Conservation (phyloP, 1,140 invertebrate genomes). For the Bombus superbus region DNA sequence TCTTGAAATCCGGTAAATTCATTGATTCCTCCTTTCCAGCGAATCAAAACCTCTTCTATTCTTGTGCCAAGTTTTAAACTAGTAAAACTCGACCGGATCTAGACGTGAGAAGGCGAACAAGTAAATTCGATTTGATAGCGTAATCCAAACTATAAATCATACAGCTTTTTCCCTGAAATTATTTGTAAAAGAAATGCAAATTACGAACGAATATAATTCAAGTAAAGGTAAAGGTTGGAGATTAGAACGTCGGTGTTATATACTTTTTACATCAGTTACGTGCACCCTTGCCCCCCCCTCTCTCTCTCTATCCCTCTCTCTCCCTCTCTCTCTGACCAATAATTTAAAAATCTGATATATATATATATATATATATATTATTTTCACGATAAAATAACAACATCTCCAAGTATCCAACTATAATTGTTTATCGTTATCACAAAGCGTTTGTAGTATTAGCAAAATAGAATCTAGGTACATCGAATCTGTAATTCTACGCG, state of each 20-base stretch:
- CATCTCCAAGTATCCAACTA: too few species aligned
- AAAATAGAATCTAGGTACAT: too few species aligned
- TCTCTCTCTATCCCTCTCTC: too few species aligned
- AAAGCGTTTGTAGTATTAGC: too few species aligned
- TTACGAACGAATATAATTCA: neutral
- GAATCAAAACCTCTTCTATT: slow-evolving; percentile 34
- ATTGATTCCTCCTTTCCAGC: slow-evolving; percentile 44
- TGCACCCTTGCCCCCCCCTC: too few species aligned
- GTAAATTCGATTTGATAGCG: slow-evolving; percentile 65
- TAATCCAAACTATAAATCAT: slow-evolving; percentile 48
- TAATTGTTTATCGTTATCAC: too few species aligned
- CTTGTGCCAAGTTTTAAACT: slow-evolving; percentile 48
- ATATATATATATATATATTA: too few species aligned
- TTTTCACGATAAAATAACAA: too few species aligned
- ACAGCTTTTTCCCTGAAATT: slow-evolving; percentile 10
- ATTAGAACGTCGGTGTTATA: neutral
- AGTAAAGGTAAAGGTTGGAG: neutral
- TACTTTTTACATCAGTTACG: too few species aligned
- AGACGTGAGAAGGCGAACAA: slow-evolving; percentile 59
- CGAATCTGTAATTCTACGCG: too few species aligned
- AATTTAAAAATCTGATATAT: too few species aligned
- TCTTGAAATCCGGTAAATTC: slow-evolving; percentile 54
- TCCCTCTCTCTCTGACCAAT: too few species aligned
- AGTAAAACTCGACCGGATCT: slow-evolving; percentile 40
- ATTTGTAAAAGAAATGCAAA: slow-evolving; percentile 1